phyloP scores from a whole-genome alignment of 1,140 invertebrate species.

The Drosophila mauritiana region DNA sequence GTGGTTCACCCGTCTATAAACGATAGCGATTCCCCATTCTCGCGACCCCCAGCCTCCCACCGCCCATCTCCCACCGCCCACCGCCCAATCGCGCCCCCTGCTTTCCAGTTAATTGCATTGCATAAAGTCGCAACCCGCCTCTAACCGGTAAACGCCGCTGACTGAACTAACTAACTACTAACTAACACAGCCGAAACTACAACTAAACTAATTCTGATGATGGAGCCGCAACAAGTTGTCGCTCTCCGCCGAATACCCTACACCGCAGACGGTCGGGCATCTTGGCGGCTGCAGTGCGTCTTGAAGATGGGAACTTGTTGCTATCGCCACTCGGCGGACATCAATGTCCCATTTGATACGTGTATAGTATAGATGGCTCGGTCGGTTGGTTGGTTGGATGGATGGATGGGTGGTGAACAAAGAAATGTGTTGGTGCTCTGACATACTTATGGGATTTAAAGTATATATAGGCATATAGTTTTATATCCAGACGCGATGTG shows the following conservation, averaged over 20 bases:
- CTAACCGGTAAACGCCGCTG: conserved; percentile 45
- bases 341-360: conserved; percentile 18
- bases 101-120: conserved; percentile 57
- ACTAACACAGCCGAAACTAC: conserved; percentile 21
- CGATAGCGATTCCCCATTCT: conserved; percentile 54
- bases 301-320: not conserved
- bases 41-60: conserved; percentile 9
- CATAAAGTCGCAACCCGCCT: conserved; percentile 51
- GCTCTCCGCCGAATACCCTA: conserved; percentile 31
- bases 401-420: conserved; percentile 4
- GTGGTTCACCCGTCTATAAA: conserved; percentile 44
- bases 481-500: conserved; percentile 20
- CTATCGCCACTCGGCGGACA: conserved; percentile 9
- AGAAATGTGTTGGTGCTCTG: conserved; percentile 27
- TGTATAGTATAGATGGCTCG: not conserved
- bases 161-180: conserved; percentile 42
- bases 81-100: not conserved
- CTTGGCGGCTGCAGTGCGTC: not conserved
- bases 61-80: not conserved
- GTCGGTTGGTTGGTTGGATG: not conserved
- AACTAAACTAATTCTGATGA: conserved; percentile 25
- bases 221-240: conserved; percentile 23
- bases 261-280: not conserved
- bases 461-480: conserved; percentile 7
- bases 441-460: conserved; percentile 2